Evolutionary conservation across 2,888 invertebrate species (phyloP).

Genomic region (Drosophila seclusa): DNA sequence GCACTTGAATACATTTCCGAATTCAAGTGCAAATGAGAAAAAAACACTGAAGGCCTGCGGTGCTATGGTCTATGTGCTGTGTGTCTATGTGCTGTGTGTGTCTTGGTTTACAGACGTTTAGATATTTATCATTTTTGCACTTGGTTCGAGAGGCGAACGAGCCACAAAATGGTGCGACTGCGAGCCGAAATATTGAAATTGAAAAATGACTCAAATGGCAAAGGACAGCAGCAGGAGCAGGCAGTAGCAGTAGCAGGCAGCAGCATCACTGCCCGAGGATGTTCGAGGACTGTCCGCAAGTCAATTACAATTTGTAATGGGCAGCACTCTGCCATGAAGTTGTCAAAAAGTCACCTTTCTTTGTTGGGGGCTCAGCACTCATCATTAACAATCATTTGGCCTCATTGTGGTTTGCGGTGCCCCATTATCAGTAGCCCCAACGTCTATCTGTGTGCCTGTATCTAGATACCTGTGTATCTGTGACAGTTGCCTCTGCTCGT

Average conservation of each 20-base stretch:
- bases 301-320: slow-evolving; percentile 63
- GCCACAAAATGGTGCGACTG: slow-evolving; percentile 29
- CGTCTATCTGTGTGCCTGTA: slow-evolving; percentile 22
- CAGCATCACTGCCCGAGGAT: slow-evolving; percentile 17
- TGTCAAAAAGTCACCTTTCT: slow-evolving; percentile 43
- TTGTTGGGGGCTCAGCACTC: slow-evolving; percentile 2
- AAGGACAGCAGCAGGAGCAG: slow-evolving; percentile 3
- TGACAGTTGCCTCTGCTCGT: slow-evolving; percentile 25
- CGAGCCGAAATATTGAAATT: slow-evolving; percentile 43
- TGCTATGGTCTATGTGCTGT: background rate
- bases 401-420: slow-evolving; percentile 27
- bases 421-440: slow-evolving; percentile 21
- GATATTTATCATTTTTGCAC: slow-evolving; percentile 76
- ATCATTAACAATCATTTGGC: slow-evolving; percentile 44
- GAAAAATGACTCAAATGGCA: slow-evolving; percentile 65
- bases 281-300: slow-evolving; percentile 28
- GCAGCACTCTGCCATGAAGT: slow-evolving; percentile 41
- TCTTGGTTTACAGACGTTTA: slow-evolving; percentile 24
- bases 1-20: slow-evolving; percentile 53
- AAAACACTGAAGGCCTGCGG: slow-evolving; percentile 39
- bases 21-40: slow-evolving; percentile 75
- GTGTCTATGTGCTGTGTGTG: background rate
- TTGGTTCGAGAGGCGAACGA: slow-evolving; percentile 65
- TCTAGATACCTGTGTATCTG: slow-evolving; percentile 6
- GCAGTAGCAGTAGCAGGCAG: background rate